Evolutionary conservation across 1,140 invertebrate species (phyloP).

Genomic region (Aphaenogaster rudis): DNA sequence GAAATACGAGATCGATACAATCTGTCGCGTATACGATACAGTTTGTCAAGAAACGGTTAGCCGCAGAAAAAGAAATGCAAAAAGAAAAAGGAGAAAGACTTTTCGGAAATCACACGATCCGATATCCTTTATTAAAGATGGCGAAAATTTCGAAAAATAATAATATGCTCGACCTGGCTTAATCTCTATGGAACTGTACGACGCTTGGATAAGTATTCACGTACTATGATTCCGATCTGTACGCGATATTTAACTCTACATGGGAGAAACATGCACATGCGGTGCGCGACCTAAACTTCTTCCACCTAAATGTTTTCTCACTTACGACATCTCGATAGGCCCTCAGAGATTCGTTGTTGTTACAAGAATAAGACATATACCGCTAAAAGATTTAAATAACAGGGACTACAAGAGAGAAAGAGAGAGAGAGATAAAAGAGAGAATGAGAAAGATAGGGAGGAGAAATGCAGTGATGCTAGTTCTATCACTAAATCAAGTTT

Average conservation of each 20-base stretch:
- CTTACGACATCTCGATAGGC: slow-evolving; percentile 59
- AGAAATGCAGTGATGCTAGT: slow-evolving; percentile 25
- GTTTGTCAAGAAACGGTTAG: not conserved
- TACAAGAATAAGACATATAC: slow-evolving; percentile 67
- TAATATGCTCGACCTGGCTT: not conserved
- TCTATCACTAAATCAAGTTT: slow-evolving; percentile 37
- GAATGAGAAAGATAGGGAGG: not conserved
- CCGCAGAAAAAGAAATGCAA: not conserved
- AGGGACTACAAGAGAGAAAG: slow-evolving; percentile 39
- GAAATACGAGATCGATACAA: slow-evolving; percentile 18
- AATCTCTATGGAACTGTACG: slow-evolving; percentile 21
- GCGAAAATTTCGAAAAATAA: slow-evolving; percentile 12
- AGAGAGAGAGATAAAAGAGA: slow-evolving; percentile 13
- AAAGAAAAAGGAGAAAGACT: not conserved
- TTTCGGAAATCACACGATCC: not conserved
- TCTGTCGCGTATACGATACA: not conserved
- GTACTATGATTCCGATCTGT: slow-evolving; percentile 8
- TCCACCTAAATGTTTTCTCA: slow-evolving; percentile 15
- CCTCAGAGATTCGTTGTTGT: slow-evolving; percentile 74
- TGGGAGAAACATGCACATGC: slow-evolving; percentile 21
- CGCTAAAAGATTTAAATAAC: slow-evolving; percentile 58
- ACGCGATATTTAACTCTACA: slow-evolving; percentile 46
- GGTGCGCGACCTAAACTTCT: not conserved
- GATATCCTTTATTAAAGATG: not conserved
- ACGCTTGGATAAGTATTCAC: slow-evolving; percentile 29